Base-by-base conservation (phyloP, 1,140 invertebrate species). In the Drosophila ambigua region DNA sequence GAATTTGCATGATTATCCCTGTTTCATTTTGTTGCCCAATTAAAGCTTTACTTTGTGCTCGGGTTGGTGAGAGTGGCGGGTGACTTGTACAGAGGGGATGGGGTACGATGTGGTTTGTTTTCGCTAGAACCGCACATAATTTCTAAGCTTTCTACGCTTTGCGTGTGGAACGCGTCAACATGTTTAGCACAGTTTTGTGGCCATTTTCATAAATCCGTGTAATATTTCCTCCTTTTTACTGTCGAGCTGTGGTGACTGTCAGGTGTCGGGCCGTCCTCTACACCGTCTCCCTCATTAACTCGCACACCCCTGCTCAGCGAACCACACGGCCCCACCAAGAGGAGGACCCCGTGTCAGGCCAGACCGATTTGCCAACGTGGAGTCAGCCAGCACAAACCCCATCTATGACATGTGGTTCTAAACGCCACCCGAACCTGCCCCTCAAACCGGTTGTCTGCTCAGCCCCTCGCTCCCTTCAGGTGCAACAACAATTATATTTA, bases 101-200 rank as follows among this genome's bases (percentile, higher is more conserved):
- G 0, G 9, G 31, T 35, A 28, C 6, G 6, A 39, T 4, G 35
- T 11, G 9, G 35, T 11, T 9, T 24, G 13, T 5, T n/a, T 41
- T 54, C 49, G 24, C 9, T 15, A 44, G 45, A 53, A 16, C 41
- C 64, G 39, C 44, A 79, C 71, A 83, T 63, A 79, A 39, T 39
- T 39, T 53, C 54, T 7, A 15, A 6, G 13, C 54, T 45, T 24
- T 48, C 58, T 65, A 15, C 58, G 72, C 64, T 49, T 84, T 83
- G 79, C 79, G 79, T 83, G 79, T 72, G 61, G 41, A 72, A 63
- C 81, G 66, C 72, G 80, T 80, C 76, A 84, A 76, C 79, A 62
- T 83, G 80, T 83, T 83, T 72, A 84, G 72, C 80, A 53, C 72
- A 73, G 66, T 83, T 83, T 83, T 83, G 80, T 83, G 80, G 62